Conservation (phyloP, 2,797 vertebrate genomes). For the Ambastaia sidthimunki region DNA sequence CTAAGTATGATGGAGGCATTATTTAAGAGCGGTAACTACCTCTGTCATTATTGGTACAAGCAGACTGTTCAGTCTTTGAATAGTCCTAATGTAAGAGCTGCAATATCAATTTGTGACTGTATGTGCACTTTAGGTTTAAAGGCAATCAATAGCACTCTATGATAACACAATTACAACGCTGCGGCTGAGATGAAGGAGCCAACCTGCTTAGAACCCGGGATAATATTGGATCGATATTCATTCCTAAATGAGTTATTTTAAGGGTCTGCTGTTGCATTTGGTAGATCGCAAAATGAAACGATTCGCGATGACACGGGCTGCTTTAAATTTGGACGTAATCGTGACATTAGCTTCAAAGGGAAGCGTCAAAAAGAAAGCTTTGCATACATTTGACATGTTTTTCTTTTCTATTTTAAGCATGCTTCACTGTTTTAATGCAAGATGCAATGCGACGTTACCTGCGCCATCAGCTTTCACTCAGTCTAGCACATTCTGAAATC, state of each 20-base stretch:
- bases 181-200: slow-evolving; percentile 43
- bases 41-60: slow-evolving; percentile 49
- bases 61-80: slow-evolving; percentile 48
- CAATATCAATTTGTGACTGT: slow-evolving; percentile 60
- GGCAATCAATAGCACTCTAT: slow-evolving; percentile 64
- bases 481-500: neutral
- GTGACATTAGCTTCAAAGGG: neutral
- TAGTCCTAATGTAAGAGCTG: slow-evolving; percentile 48
- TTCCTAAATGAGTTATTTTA: slow-evolving; percentile 54
- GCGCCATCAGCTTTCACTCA: neutral
- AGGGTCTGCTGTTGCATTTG: slow-evolving; percentile 31
- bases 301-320: slow-evolving; percentile 2
- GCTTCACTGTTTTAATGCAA: neutral
- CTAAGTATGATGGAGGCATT: slow-evolving; percentile 38
- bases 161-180: slow-evolving; percentile 61
- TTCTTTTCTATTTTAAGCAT: too few species aligned
- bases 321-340: slow-evolving; percentile 15
- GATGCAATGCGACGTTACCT: neutral
- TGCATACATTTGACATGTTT: neutral
- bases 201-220: slow-evolving; percentile 48
- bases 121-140: slow-evolving; percentile 62
- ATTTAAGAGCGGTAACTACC: slow-evolving; percentile 44
- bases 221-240: slow-evolving; percentile 55
- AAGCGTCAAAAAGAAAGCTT: neutral
- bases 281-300: slow-evolving; percentile 26